Base-by-base conservation (phyloP, 2,113 vertebrate species). In the Rhipidura dahli region DNA sequence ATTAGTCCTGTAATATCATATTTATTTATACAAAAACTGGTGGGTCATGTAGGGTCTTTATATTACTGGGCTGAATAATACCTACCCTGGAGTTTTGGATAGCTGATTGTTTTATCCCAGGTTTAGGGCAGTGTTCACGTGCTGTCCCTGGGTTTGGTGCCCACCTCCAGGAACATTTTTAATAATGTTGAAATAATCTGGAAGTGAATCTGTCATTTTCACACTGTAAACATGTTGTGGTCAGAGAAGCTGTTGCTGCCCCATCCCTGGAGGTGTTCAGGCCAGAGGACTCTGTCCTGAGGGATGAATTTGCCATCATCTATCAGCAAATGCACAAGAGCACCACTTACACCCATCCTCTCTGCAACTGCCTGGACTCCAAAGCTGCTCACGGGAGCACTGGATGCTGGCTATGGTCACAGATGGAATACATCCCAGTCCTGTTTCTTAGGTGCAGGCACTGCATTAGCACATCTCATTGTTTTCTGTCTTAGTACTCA, bases 251-350 rank as follows among this genome's bases (percentile, higher is more conserved):
- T 39, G 39, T 39, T 39, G 39, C 9, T 39, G 39, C 39, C 39
- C 39, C 39, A 39, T 39, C 39, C 39, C 39, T 39, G 39, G 39
- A 39, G 39, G 39, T 39, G 39, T 39, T 39, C 39, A 39, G 39
- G 39, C 37, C 45, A 61, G 28, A 79, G 37, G 56, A 31, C 24
- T 73, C n/a, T 5, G 1, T 12, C 13, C 45, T 45, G 35, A 47
- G 30, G 26, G 40, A 21, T 26, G 31, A 23, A 13, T 71, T 80
- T 65, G 20, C 18, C 35, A 21, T 30, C 23, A n/a, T 19, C 63
- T 57, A 4, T 16, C 53, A 71, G 37, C 15, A 72, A 15, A 22
- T 11, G 31, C 12, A 18, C 0, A 0, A 64, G 13, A 23, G 2
- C 70, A 33, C 2, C 16, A 35, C 42, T 73, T 37, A 35, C 1